These are phyloP conservation scores for Cephalopholis sonnerati DNA, from an alignment of 2,113 vertebrate species.

Conservation along the genomic window DNA sequence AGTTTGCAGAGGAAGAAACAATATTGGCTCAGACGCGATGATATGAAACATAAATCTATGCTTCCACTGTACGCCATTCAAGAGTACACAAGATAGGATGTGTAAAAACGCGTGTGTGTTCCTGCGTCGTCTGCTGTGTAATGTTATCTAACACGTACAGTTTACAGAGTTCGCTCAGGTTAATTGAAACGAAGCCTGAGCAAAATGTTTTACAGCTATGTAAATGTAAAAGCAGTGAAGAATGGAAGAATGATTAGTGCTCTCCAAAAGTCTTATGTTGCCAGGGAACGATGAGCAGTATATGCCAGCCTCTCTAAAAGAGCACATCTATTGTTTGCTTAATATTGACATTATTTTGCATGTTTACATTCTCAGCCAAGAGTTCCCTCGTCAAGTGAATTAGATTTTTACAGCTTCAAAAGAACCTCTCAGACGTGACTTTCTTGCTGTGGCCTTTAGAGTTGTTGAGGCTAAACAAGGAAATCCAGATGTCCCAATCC, in stretches of 20 bases:
- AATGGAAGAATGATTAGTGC: neutral
- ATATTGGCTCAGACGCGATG: conserved; percentile 24
- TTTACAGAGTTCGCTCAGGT: neutral
- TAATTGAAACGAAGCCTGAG: neutral
- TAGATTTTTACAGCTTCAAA: conserved; percentile 1
- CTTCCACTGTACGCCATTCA: conserved; percentile 1
- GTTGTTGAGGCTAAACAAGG: neutral
- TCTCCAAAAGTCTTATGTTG: neutral
- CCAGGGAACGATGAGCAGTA: neutral
- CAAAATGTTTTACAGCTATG: neutral
- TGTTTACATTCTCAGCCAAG: conserved; percentile 17
- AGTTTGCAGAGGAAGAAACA: conserved; percentile 21
- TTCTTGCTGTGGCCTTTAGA: neutral
- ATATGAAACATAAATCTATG: conserved; percentile 11
- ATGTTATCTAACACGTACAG: neutral
- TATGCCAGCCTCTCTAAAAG: conserved; percentile 26
- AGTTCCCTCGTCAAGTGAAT: neutral
- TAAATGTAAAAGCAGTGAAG: neutral
- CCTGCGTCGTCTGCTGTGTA: neutral
- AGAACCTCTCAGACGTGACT: neutral
- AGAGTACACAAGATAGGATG: neutral
- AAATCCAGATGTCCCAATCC: neutral
- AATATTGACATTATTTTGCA: conserved; percentile 12
- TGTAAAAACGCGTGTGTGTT: neutral
- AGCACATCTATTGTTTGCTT: conserved; percentile 24